Evolutionary conservation across 2,888 invertebrate species (phyloP).

Genomic region (Amblyjoppa fuscipennis): DNA sequence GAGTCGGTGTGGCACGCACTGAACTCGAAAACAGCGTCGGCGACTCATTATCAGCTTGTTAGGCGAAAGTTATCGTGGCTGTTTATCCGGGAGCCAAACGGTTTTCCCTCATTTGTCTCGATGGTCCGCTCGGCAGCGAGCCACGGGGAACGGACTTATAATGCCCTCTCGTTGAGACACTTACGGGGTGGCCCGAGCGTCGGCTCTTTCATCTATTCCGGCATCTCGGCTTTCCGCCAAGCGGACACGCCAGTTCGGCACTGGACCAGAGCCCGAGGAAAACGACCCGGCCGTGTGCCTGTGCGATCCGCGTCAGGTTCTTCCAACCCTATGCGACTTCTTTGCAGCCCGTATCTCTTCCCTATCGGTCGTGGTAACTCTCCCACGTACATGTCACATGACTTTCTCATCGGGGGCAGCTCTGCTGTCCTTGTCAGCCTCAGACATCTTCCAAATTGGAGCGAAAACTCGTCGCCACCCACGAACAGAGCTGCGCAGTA

Average conservation of each 20-base stretch:
- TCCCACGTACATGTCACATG: slow-evolving; percentile 20
- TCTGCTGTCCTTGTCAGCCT: slow-evolving; percentile 5
- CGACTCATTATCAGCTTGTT: slow-evolving; percentile 80
- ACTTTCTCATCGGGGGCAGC: background rate
- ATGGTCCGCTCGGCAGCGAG: slow-evolving; percentile 39
- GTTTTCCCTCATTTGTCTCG: slow-evolving; percentile 44
- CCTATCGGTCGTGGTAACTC: slow-evolving; percentile 4
- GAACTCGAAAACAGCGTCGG: slow-evolving; percentile 47
- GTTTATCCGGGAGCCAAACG: slow-evolving; percentile 72
- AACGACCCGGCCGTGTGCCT: slow-evolving; percentile 23
- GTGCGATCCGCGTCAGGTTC: slow-evolving; percentile 40
- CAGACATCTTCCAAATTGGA: slow-evolving; percentile 38
- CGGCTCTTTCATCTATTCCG: slow-evolving; percentile 79
- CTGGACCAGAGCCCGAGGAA: slow-evolving; percentile 1
- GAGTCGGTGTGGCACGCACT: slow-evolving; percentile 28
- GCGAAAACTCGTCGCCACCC: slow-evolving; percentile 52
- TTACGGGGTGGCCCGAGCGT: slow-evolving; percentile 77
- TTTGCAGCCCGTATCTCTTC: slow-evolving; percentile 20
- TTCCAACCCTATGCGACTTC: slow-evolving; percentile 21
- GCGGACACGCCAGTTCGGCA: slow-evolving; percentile 18
- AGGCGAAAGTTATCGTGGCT: slow-evolving; percentile 77
- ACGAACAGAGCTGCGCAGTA: background rate
- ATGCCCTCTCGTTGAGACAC: slow-evolving; percentile 66
- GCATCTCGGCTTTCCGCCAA: slow-evolving; percentile 51
- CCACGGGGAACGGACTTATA: slow-evolving; percentile 32